phyloP scores from a whole-genome alignment of 2,113 vertebrate species.

The Thamnaconus septentrionalis region DNA sequence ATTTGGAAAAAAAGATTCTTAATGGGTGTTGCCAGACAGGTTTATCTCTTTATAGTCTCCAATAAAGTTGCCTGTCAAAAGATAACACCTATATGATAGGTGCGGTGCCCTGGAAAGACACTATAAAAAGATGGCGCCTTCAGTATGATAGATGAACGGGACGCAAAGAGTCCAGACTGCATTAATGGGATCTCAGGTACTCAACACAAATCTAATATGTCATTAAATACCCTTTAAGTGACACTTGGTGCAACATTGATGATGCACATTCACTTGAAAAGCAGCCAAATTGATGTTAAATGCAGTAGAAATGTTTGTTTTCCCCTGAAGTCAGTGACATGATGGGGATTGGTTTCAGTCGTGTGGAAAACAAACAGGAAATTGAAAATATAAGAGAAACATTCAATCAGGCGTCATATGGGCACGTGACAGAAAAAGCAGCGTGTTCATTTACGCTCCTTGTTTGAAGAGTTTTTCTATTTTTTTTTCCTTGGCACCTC shows the following conservation, averaged over 20 bases:
- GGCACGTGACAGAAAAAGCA: conserved; percentile 6
- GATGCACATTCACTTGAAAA: too few species aligned
- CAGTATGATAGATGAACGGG: background rate
- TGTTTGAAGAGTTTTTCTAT: conserved; percentile 18
- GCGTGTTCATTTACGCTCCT: background rate
- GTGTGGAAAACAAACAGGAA: background rate
- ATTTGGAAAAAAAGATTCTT: conserved; percentile 45
- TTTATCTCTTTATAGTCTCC: conserved; percentile 39
- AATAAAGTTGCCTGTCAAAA: conserved; percentile 24
- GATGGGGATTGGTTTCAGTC: too few species aligned
- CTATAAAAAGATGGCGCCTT: conserved; percentile 1
- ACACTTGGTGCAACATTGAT: too few species aligned
- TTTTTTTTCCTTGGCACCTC: background rate
- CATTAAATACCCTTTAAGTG: too few species aligned
- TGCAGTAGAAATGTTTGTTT: too few species aligned
- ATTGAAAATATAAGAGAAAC: conserved; percentile 8
- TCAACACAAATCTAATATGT: too few species aligned
- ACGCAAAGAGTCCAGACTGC: too few species aligned
- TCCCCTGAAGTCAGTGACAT: too few species aligned
- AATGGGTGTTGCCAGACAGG: conserved; percentile 33
- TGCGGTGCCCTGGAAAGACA: conserved; percentile 15
- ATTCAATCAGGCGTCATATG: conserved; percentile 5
- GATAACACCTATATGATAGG: conserved; percentile 31
- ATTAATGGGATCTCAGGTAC: too few species aligned
- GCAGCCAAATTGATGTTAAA: too few species aligned